A percentile compares a stretch with the other conserved stretches of the same genome.
These are phyloP conservation scores for Luffia ferchaultella DNA, from an alignment of 2,888 invertebrate species.

Conservation along the genomic window DNA sequence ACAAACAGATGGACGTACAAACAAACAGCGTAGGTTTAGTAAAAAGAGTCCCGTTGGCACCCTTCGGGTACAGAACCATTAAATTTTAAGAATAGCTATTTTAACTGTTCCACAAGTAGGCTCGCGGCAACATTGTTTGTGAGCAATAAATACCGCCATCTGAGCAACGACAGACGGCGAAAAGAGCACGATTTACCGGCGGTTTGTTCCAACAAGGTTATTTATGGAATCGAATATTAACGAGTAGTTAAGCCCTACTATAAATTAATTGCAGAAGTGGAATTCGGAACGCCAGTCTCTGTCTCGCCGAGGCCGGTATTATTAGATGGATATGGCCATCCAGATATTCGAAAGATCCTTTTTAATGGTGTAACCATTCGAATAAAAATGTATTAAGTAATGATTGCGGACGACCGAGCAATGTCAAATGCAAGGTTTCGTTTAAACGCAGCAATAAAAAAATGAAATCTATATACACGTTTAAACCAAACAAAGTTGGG, in stretches of 20 bases:
- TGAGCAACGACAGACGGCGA: constrained; percentile 10
- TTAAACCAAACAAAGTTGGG: constrained; percentile 27
- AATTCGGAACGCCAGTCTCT: background rate
- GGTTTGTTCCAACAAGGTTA: constrained; percentile 12
- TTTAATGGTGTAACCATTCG: background rate
- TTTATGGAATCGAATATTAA: constrained; percentile 13
- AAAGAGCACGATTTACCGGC: constrained; percentile 11
- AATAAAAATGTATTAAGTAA: no score
- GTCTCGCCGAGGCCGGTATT: background rate
- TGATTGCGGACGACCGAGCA: no score
- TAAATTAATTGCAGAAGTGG: constrained; percentile 6
- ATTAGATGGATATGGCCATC: background rate
- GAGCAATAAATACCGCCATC: constrained; percentile 22
- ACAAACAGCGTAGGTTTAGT: no score
- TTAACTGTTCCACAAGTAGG: no score
- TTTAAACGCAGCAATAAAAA: background rate
- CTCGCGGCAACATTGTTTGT: constrained; percentile 8
- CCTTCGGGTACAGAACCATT: no score
- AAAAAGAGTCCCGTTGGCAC: no score
- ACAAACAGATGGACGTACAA: no score
- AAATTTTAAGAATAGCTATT: no score
- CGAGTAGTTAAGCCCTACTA: constrained; percentile 1
- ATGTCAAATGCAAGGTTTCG: constrained; percentile 1
- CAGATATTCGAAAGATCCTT: background rate
- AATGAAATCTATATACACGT: constrained; percentile 4